A percentile compares a stretch with the other conserved stretches of the same genome.
These are phyloP conservation scores for Masticophis lateralis DNA, from an alignment of 2,797 vertebrate genomes.

Conservation along the genomic window DNA sequence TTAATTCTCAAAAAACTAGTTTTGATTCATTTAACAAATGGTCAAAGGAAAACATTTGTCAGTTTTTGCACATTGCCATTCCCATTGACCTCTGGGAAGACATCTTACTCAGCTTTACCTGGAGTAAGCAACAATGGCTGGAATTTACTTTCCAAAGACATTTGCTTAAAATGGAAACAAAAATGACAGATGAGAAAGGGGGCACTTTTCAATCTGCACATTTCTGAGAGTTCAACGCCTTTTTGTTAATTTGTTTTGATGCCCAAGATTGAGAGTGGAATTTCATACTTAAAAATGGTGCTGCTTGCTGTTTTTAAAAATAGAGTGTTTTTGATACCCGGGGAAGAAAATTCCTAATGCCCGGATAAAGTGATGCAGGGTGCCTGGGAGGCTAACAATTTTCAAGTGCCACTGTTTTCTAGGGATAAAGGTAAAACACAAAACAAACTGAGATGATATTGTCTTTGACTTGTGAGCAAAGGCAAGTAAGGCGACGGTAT, in stretches of 20 bases:
- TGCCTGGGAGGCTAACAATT: too few species aligned
- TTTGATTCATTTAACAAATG: background rate
- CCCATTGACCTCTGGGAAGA: background rate
- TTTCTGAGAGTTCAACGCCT: background rate
- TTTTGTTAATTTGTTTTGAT: background rate
- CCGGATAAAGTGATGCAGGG: background rate
- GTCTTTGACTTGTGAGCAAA: background rate
- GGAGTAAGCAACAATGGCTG: background rate
- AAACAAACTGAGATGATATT: background rate
- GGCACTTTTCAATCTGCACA: background rate
- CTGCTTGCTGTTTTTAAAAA: background rate
- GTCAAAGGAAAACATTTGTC: background rate
- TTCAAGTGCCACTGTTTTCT: background rate
- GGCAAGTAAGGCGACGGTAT: background rate
- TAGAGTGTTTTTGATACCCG: background rate
- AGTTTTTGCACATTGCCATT: background rate
- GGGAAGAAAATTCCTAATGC: background rate
- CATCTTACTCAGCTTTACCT: background rate
- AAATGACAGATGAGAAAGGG: background rate
- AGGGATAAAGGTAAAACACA: background rate
- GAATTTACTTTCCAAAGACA: background rate
- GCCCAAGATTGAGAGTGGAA: background rate
- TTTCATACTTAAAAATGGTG: background rate
- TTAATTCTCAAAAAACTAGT: background rate
- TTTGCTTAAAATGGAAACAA: background rate